phyloP scores from a whole-genome alignment of 2,888 invertebrate species.

The Tigriopus californicus region DNA sequence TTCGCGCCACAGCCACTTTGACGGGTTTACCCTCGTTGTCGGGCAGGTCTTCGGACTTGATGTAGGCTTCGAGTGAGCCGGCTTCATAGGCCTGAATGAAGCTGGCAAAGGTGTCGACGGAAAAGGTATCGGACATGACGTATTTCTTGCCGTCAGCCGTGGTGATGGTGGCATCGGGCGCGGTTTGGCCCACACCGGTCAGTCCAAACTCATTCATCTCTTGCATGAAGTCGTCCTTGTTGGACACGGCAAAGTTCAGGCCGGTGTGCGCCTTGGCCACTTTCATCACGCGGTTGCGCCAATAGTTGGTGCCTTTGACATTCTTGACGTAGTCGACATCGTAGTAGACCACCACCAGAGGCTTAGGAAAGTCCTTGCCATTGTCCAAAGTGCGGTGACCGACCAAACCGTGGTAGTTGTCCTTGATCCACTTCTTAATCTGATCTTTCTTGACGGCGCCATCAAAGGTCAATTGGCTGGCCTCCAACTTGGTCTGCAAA shows the following conservation, averaged over 20 bases:
- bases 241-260: conserved; percentile 70
- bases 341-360: conserved; percentile 77
- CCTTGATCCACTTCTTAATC: conserved; percentile 57
- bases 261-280: conserved; percentile 50
- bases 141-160: conserved; percentile 72
- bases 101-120: conserved; percentile 42
- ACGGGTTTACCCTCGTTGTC: conserved; percentile 62
- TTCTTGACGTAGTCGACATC: conserved; percentile 90
- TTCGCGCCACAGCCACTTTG: conserved; percentile 81
- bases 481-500: conserved; percentile 84
- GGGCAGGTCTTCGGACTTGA: conserved; percentile 88
- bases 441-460: conserved; percentile 47
- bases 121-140: conserved; percentile 72
- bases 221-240: conserved; percentile 79
- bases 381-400: conserved; percentile 75
- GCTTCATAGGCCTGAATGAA: conserved; percentile 67
- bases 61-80: conserved; percentile 65
- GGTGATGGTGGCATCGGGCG: conserved; percentile 67
- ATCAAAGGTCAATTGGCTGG: conserved; percentile 48
- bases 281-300: conserved; percentile 90
- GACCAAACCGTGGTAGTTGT: conserved; percentile 57
- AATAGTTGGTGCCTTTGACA: conserved; percentile 90
- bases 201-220: conserved; percentile 88
- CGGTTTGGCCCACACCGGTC: conserved; percentile 64
- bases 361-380: conserved; percentile 63